Conservation (phyloP, 2,797 vertebrate genomes). For the Premnoplex brunnescens region DNA sequence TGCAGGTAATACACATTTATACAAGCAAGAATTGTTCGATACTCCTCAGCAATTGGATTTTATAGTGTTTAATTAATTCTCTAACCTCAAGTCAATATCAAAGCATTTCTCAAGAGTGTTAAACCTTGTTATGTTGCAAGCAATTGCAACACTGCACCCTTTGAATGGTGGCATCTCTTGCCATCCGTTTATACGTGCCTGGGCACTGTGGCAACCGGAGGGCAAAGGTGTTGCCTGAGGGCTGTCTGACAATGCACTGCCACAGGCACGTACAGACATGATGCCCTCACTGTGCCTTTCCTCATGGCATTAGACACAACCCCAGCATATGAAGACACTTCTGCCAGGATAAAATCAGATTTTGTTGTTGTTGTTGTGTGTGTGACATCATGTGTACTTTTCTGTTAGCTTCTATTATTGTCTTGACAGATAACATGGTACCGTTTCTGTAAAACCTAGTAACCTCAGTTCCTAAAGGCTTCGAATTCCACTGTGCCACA, state of each 20-base stretch:
- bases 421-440: neutral
- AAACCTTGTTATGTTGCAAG: neutral
- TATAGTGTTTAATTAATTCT: neutral
- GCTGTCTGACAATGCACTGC: neutral
- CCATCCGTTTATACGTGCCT: neutral
- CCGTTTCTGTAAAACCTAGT: neutral
- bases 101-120: neutral
- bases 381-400: neutral
- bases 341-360: neutral
- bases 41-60: neutral
- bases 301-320: neutral
- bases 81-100: neutral
- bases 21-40: neutral
- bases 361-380: neutral
- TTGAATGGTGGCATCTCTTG: neutral
- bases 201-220: neutral
- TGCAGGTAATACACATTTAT: neutral
- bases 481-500: fast-evolving
- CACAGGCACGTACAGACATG: fast-evolving
- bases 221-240: neutral
- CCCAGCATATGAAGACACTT: neutral
- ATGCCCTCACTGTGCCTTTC: neutral
- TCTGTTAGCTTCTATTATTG: neutral
- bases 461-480: neutral
- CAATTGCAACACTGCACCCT: neutral